Percentiles rank a stretch among this genome's conserved stretches.
phyloP scores from a whole-genome alignment of 2,888 invertebrate species.

The Fragum sueziense region DNA sequence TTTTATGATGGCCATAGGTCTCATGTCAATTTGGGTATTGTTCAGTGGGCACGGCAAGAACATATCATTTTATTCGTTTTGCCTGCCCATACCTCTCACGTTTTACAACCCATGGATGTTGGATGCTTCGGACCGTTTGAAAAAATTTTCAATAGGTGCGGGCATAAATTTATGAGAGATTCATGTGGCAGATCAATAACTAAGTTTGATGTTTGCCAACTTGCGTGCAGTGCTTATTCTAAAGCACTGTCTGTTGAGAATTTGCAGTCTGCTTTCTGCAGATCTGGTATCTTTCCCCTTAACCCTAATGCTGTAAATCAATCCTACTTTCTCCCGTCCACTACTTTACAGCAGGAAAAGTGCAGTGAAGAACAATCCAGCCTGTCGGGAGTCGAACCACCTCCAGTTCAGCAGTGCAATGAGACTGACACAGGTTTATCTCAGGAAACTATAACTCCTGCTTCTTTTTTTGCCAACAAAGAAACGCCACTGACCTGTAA shows the following conservation, averaged over 20 bases:
- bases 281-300: constrained; percentile 22
- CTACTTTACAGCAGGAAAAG: no score
- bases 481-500: no score
- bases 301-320: no score
- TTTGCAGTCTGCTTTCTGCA: constrained; percentile 10
- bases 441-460: no score
- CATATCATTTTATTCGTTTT: constrained; percentile 27
- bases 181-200: background rate
- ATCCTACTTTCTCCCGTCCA: no score
- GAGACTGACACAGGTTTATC: no score
- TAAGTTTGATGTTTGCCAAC: background rate
- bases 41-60: constrained; percentile 21
- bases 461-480: no score
- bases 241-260: constrained; percentile 20
- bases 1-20: constrained; percentile 31
- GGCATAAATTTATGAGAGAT: no score
- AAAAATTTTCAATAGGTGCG: constrained; percentile 16
- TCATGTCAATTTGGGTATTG: background rate
- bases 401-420: no score
- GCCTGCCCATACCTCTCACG: constrained; percentile 13
- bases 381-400: no score
- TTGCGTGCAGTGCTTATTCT: constrained; percentile 6
- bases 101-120: background rate
- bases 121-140: constrained; percentile 25
- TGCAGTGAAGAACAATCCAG: no score